Evolutionary conservation across 1,140 invertebrate species (phyloP).

Genomic region (Ephestia elutella): DNA sequence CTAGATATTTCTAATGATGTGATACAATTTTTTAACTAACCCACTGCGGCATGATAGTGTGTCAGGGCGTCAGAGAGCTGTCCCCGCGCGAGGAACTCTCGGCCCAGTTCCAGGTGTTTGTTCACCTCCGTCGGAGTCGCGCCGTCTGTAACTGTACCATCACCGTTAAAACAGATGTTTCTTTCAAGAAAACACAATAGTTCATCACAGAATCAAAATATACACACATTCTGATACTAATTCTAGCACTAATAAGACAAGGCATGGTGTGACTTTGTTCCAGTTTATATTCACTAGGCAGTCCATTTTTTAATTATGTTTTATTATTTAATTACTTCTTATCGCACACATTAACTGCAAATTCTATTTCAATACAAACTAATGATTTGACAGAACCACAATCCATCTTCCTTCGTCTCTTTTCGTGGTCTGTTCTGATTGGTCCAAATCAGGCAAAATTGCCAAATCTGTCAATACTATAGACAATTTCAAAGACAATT

Average conservation of each 20-base stretch:
- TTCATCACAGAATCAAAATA: conserved; percentile 24
- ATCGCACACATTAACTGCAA: conserved; percentile 43
- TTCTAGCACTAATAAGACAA: conserved; percentile 71
- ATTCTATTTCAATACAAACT: conserved; percentile 60
- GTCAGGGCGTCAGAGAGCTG: conserved; percentile 96
- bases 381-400: conserved; percentile 64
- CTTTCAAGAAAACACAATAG: conserved; percentile 28
- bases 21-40: conserved; percentile 75
- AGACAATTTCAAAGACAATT: conserved; percentile 1
- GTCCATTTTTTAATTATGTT: conserved; percentile 55
- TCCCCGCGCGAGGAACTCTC: conserved; percentile 90
- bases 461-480: conserved; percentile 22
- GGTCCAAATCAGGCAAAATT: conserved; percentile 72
- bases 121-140: conserved; percentile 86
- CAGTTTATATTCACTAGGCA: conserved; percentile 64
- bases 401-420: conserved; percentile 65
- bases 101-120: conserved; percentile 94
- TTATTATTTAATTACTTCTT: conserved; percentile 34
- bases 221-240: conserved; percentile 70
- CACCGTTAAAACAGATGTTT: conserved; percentile 24
- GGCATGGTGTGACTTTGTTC: conserved; percentile 71
- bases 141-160: conserved; percentile 75
- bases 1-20: not conserved
- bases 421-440: conserved; percentile 71
- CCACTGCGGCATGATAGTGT: conserved; percentile 98